These are phyloP conservation scores for Archips xylosteana DNA, from an alignment of 2,888 invertebrate genomes.

Conservation along the genomic window DNA sequence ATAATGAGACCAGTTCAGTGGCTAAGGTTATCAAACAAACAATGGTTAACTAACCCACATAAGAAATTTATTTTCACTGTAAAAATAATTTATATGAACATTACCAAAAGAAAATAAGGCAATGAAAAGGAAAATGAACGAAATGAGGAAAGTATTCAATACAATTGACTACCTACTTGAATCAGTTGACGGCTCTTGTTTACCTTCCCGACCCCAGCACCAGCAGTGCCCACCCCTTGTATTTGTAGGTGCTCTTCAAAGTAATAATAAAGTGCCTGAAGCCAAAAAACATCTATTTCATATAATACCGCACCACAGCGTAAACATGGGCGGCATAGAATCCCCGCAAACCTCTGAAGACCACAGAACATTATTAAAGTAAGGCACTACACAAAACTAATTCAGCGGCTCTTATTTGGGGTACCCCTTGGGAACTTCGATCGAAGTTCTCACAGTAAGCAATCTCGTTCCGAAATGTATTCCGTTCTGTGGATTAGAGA, in stretches of 20 bases:
- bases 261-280: constrained; percentile 85
- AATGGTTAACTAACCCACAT: background rate
- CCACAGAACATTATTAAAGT: constrained; percentile 80
- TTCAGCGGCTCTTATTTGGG: constrained; percentile 73
- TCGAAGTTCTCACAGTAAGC: constrained; percentile 62
- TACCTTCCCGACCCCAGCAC: constrained; percentile 75
- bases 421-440: constrained; percentile 67
- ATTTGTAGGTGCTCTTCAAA: constrained; percentile 72
- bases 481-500: constrained; percentile 53
- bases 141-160: constrained; percentile 69
- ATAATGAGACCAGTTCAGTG: background rate
- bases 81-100: background rate
- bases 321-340: constrained; percentile 70
- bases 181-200: constrained; percentile 78
- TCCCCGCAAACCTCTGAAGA: constrained; percentile 78
- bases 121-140: constrained; percentile 44
- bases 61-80: background rate
- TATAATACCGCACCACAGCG: constrained; percentile 71
- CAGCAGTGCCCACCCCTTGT: constrained; percentile 64
- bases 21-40: constrained; percentile 20
- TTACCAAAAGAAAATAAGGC: constrained; percentile 3
- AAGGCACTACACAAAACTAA: constrained; percentile 79
- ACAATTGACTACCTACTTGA: constrained; percentile 68
- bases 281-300: constrained; percentile 84
- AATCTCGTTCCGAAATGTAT: constrained; percentile 56